Evolutionary conservation across 1,140 invertebrate species (phyloP).

Genomic region (Chelonus insularis): DNA sequence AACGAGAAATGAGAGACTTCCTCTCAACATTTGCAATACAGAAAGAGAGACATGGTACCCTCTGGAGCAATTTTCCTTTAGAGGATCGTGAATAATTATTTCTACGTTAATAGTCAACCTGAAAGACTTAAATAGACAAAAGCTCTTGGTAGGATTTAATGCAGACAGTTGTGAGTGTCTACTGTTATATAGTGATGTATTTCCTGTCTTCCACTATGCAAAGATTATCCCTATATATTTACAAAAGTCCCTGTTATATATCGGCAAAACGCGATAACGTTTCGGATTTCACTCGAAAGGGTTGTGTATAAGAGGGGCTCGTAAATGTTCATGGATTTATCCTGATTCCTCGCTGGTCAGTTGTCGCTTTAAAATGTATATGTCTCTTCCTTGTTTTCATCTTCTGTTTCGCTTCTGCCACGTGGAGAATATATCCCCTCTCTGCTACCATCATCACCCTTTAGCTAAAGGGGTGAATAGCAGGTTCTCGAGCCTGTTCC

Average conservation of each 20-base stretch:
- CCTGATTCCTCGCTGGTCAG: background rate
- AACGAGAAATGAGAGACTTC: too few species aligned
- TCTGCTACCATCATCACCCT: background rate
- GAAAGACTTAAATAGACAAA: background rate
- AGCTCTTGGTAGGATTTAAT: background rate
- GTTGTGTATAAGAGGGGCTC: background rate
- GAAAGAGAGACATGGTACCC: too few species aligned
- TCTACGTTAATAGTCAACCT: too few species aligned
- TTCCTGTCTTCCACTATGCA: background rate
- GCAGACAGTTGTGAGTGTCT: background rate
- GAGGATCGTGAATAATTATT: too few species aligned
- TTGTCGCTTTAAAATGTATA: conserved; percentile 9
- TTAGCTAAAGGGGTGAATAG: background rate
- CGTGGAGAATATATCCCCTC: conserved; percentile 6
- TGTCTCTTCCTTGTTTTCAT: background rate
- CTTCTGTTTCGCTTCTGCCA: conserved; percentile 10
- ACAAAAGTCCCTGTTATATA: conserved; percentile 13
- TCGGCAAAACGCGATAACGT: conserved; percentile 38
- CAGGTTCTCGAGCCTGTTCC: too few species aligned
- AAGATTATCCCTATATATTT: conserved; percentile 25
- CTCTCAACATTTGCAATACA: too few species aligned
- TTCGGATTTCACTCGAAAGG: conserved; percentile 25
- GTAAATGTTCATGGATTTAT: conserved; percentile 4
- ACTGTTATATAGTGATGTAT: background rate
- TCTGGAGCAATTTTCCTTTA: too few species aligned